Conservation (phyloP, 2,888 invertebrate species). For the Cerastis rubricosa region DNA sequence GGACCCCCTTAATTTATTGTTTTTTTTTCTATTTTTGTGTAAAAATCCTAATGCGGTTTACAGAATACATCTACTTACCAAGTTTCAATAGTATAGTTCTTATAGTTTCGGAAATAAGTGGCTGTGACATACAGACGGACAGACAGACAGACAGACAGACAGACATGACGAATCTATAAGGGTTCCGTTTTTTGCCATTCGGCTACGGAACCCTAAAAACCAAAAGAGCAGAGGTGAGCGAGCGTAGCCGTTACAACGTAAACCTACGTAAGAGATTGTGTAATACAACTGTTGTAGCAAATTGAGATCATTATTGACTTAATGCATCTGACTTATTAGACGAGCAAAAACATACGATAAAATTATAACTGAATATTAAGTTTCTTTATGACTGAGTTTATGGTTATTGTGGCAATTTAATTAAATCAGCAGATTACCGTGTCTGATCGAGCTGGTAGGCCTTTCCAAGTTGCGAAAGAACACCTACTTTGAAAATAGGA, state of each 20-base stretch:
- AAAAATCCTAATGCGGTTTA: too few relatives aligned
- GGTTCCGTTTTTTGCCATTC: too few relatives aligned
- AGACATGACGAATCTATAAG: too few relatives aligned
- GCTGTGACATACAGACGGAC: too few relatives aligned
- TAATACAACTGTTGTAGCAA: conserved; percentile 32
- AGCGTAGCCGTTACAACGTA: conserved; percentile 3
- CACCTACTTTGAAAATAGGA: not conserved
- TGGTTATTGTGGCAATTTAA: conserved; percentile 23
- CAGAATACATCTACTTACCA: too few relatives aligned
- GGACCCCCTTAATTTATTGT: too few relatives aligned
- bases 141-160: too few relatives aligned
- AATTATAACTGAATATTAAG: conserved; percentile 1
- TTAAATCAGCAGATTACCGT: not conserved
- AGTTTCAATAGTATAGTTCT: too few relatives aligned
- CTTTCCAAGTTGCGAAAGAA: not conserved
- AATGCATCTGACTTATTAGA: conserved; percentile 9
- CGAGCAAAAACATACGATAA: not conserved
- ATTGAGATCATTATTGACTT: conserved; percentile 43
- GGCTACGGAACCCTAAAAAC: too few relatives aligned
- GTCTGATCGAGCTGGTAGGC: not conserved
- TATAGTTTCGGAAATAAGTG: too few relatives aligned
- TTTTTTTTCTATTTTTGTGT: too few relatives aligned
- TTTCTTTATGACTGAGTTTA: conserved; percentile 15
- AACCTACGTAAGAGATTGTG: conserved; percentile 40
- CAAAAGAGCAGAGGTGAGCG: conserved; percentile 57